Base-by-base conservation (phyloP, 1,140 invertebrate species). In the Thaumetopoea pityocampa region DNA sequence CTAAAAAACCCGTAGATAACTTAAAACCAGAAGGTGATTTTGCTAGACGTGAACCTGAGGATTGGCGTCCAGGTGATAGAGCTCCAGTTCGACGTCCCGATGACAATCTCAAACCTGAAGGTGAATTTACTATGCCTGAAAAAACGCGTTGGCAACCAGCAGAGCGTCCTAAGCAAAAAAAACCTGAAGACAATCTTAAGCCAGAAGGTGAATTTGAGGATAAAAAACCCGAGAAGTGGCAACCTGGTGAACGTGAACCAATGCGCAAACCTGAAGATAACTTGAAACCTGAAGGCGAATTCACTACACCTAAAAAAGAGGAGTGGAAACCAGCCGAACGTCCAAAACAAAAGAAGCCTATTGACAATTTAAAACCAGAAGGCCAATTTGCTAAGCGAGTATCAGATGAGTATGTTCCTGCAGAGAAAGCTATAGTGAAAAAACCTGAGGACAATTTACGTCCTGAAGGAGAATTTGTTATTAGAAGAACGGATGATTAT, bases 381-480 rank as follows among this genome's bases (percentile, higher is more conserved):
- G 88, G 88, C 8, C 85, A 88, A 18, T 89, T 89, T 50, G 79
- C 87, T 20, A 86, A 87, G 44, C 80, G 85, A 1, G 85, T 85
- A 86, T 55, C 89, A 85, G 58, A 85, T 77, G 52, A 78, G 77
- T 55, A 89, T 90, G 63, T 89, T 87, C 80, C 77, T 87, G 45
- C 87, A 67, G 37, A 87, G 88, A 52, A 89, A 88, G 80, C 89
- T 73, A 11, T 79, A 69, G 60, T 88, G 81, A 86, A 82, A 28
- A 88, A 84, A 57, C 89, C 87, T 3, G 57, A 83, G 34, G 89
- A 90, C 51, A 89, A 89, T 60, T 63, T 91, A 7, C 76, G 67
- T 17, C 88, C 88, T 38, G 90, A 90, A 73, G 91, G 90, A 8
- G 87, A 90, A 0, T 90, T 91, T 56, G 85, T 73, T 12, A 71